Percentiles rank a stretch among this genome's conserved stretches.
These are phyloP conservation scores for Characodon lateralis DNA, from an alignment of 2,797 vertebrate genomes.

Conservation along the genomic window DNA sequence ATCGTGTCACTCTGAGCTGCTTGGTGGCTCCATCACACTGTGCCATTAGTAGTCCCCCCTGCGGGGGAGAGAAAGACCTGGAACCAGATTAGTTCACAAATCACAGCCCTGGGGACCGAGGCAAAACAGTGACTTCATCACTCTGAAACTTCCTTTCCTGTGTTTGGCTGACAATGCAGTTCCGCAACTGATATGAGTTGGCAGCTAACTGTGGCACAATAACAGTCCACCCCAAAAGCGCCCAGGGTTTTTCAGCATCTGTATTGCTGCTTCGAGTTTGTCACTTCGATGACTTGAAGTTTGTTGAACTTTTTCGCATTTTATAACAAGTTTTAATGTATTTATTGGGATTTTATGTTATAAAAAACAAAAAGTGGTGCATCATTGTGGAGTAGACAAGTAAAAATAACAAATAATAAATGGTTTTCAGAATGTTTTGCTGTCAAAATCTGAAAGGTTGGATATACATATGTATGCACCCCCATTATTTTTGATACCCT, in stretches of 20 bases:
- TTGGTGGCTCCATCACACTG: constrained; percentile 71
- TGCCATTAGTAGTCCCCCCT: constrained; percentile 76
- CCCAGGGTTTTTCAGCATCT: constrained; percentile 51
- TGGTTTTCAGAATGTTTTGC: neutral
- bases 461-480: neutral
- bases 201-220: constrained; percentile 62
- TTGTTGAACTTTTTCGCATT: neutral
- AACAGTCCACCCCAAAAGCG: constrained; percentile 50
- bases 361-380: neutral
- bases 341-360: neutral
- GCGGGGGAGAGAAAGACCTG: constrained; percentile 72
- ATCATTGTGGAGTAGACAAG: constrained; percentile 5
- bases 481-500: too few relatives aligned
- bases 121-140: constrained; percentile 81
- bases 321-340: neutral
- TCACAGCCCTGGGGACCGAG: constrained; percentile 73
- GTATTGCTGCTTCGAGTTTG: constrained; percentile 26
- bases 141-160: constrained; percentile 65
- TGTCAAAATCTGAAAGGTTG: neutral
- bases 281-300: constrained; percentile 44
- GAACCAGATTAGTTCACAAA: constrained; percentile 82
- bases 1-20: constrained; percentile 66
- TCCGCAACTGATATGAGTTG: constrained; percentile 67
- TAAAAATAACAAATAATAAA: constrained; percentile 1
- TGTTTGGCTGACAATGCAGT: constrained; percentile 70